phyloP scores from a whole-genome alignment of 2,797 vertebrate species.

The Protosalanx chinensis region DNA sequence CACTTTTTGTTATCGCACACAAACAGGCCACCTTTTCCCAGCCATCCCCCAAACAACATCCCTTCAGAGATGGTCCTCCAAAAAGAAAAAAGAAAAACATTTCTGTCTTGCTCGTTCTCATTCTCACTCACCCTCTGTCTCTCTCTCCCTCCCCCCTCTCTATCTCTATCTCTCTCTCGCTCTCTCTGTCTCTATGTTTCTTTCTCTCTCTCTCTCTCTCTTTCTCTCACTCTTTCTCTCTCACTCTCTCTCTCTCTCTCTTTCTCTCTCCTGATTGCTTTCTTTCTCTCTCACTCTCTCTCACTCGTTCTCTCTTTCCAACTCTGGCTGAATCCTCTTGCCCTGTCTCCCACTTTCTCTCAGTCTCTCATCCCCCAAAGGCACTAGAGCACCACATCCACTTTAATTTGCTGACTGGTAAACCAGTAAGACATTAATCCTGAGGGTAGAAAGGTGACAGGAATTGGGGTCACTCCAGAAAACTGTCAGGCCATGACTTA shows the following conservation, averaged over 20 bases:
- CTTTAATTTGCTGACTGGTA: not conserved
- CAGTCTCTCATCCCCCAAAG: not conserved
- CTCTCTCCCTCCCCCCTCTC: not conserved
- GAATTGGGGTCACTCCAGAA: not conserved
- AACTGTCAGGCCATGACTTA: not conserved
- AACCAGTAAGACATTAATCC: conserved; percentile 7
- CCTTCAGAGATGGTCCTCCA: conserved; percentile 32
- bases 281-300: no score
- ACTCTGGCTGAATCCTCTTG: not conserved
- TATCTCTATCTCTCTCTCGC: no score
- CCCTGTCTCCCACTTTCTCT: not conserved
- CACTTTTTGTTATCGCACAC: conserved; percentile 58
- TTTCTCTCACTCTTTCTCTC: not conserved
- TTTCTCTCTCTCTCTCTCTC: not conserved
- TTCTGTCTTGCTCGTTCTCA: not conserved
- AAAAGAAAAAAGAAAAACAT: conserved; percentile 1
- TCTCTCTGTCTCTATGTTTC: not conserved
- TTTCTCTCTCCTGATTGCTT: no score
- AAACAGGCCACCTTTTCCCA: conserved; percentile 42
- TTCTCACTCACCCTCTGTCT: not conserved
- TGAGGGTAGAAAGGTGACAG: not conserved
- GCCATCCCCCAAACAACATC: conserved; percentile 31
- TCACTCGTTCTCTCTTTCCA: not conserved
- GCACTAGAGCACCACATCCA: not conserved
- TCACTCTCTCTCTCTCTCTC: no score